Evolutionary conservation across 2,113 vertebrate genomes (phyloP).

Genomic region (Gavialis gangeticus): DNA sequence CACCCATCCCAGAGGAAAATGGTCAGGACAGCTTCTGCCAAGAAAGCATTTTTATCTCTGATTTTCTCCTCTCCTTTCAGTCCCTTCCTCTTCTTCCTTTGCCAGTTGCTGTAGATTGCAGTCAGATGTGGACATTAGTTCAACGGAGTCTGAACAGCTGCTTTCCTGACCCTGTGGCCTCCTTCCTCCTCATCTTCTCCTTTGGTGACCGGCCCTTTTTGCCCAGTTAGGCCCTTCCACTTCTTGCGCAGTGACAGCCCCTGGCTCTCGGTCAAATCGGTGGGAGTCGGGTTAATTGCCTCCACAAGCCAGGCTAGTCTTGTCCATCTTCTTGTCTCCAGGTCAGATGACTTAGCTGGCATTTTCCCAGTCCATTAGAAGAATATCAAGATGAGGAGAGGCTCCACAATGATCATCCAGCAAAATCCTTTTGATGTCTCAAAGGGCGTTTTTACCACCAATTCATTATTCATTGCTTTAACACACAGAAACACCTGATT

Average conservation of each 20-base stretch:
- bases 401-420: neutral
- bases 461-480: constrained; percentile 21
- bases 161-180: neutral
- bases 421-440: neutral
- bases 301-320: neutral
- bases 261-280: neutral
- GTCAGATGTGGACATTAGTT: constrained; percentile 23
- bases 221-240: neutral
- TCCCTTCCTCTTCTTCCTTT: constrained; percentile 52
- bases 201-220: neutral
- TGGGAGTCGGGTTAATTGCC: constrained; percentile 1
- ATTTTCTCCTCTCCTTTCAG: constrained; percentile 31
- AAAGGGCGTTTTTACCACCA: constrained; percentile 23
- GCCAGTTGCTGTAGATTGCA: constrained; percentile 55
- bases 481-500: neutral
- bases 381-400: constrained; percentile 34
- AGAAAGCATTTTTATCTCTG: constrained; percentile 58
- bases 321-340: constrained; percentile 4
- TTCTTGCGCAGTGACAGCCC: neutral
- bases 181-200: neutral
- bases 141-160: constrained; percentile 13
- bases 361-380: constrained; percentile 24
- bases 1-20: constrained; percentile 44
- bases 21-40: constrained; percentile 8
- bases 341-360: constrained; percentile 10